Conservation (phyloP, 2,888 invertebrate species). For the Volucella zonaria region DNA sequence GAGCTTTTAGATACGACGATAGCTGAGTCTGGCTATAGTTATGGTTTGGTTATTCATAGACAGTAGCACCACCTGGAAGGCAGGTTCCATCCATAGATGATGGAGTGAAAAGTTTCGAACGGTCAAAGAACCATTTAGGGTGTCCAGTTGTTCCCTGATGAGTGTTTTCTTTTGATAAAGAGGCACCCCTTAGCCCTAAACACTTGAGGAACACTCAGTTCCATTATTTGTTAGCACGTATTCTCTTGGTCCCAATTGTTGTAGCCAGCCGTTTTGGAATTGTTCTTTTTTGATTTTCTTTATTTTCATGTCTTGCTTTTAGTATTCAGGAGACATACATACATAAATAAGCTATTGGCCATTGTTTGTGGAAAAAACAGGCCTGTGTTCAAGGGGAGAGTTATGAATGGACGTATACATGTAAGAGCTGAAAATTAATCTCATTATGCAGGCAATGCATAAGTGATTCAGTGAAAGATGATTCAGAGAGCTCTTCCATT, state of each 20-base stretch:
- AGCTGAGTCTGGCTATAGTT: not conserved
- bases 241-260: constrained; percentile 16
- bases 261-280: too few relatives aligned
- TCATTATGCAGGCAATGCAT: constrained; percentile 44
- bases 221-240: constrained; percentile 54
- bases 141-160: constrained; percentile 3
- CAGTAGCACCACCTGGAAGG: constrained; percentile 19
- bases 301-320: too few relatives aligned
- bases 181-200: not conserved
- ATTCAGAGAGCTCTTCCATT: not conserved
- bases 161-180: not conserved
- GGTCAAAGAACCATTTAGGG: constrained; percentile 56
- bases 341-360: constrained; percentile 58
- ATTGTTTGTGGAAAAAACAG: constrained; percentile 29
- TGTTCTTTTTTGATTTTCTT: constrained; percentile 33
- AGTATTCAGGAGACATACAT: constrained; percentile 28
- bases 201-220: not conserved
- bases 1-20: too few relatives aligned
- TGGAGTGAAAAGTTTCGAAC: constrained; percentile 31
- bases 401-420: constrained; percentile 44
- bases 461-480: constrained; percentile 40
- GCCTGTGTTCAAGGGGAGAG: constrained; percentile 7
- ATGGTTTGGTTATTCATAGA: not conserved
- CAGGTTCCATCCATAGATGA: not conserved
- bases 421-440: constrained; percentile 37